Conservation (phyloP, 2,113 vertebrate genomes). For the Menura novaehollandiae region DNA sequence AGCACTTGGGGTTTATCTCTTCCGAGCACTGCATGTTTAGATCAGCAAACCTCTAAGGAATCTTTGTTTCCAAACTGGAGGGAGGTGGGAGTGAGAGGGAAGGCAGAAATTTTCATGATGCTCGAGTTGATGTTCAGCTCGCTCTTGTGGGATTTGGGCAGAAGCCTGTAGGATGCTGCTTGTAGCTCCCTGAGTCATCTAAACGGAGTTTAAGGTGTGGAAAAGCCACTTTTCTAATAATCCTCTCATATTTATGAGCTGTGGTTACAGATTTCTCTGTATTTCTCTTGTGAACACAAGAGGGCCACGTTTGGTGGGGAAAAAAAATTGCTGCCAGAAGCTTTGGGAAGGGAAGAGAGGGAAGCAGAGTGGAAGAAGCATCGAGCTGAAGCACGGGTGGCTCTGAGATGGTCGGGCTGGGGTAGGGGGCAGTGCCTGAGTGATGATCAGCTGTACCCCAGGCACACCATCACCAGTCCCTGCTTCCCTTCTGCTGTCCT, state of each 20-base stretch:
- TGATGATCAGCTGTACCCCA: not conserved
- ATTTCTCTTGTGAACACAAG: constrained; percentile 24
- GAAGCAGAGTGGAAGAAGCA: not conserved
- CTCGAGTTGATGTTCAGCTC: not conserved
- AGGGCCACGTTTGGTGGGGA: not conserved
- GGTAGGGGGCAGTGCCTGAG: not conserved
- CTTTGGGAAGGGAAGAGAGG: not conserved
- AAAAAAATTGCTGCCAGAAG: not conserved
- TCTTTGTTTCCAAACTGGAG: not conserved
- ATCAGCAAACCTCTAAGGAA: not conserved
- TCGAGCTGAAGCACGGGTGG: too few species aligned
- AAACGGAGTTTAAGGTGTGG: not conserved
- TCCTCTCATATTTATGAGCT: not conserved
- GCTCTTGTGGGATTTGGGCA: not conserved
- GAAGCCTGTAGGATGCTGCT: not conserved
- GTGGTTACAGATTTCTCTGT: not conserved
- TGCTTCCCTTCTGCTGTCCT: not conserved
- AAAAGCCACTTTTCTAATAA: not conserved
- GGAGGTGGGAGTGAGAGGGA: not conserved
- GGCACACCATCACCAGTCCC: not conserved
- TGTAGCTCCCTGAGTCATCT: not conserved
- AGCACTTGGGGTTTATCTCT: not conserved
- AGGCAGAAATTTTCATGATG: not conserved
- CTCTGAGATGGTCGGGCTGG: rapidly evolving
- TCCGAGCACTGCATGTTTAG: not conserved